phyloP scores from a whole-genome alignment of 2,113 vertebrate genomes.

The Rostratula benghalensis region DNA sequence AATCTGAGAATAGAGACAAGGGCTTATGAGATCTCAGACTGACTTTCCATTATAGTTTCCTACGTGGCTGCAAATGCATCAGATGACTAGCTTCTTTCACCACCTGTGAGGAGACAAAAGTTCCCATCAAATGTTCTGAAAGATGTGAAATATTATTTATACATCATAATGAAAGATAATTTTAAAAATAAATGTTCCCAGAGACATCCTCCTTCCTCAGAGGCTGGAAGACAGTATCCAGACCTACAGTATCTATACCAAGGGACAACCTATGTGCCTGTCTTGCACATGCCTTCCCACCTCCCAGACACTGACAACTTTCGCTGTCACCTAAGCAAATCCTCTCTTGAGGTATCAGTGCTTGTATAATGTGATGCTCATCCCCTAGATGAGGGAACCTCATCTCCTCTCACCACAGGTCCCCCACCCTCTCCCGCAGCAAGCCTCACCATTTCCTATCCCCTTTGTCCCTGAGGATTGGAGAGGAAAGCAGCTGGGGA shows the following conservation, averaged over 20 bases:
- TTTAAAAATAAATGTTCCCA: not conserved
- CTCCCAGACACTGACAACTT: not conserved
- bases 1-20: not conserved
- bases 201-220: not conserved
- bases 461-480: fast-evolving
- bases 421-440: fast-evolving
- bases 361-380: fast-evolving
- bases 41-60: not conserved
- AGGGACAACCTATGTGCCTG: not conserved
- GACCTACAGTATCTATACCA: not conserved
- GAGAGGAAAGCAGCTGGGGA: fast-evolving
- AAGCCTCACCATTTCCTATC: fast-evolving
- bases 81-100: not conserved
- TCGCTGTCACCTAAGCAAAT: not conserved
- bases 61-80: not conserved
- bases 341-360: not conserved
- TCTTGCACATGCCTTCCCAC: not conserved
- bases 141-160: not conserved
- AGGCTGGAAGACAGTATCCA: not conserved
- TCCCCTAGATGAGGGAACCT: too few relatives aligned
- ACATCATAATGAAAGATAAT: not conserved
- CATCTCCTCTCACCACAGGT: fast-evolving
- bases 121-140: not conserved
- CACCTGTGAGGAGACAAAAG: not conserved
- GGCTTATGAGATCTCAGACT: not conserved